Base-by-base conservation (phyloP, 2,888 invertebrate species). In the Plutella xylostella region DNA sequence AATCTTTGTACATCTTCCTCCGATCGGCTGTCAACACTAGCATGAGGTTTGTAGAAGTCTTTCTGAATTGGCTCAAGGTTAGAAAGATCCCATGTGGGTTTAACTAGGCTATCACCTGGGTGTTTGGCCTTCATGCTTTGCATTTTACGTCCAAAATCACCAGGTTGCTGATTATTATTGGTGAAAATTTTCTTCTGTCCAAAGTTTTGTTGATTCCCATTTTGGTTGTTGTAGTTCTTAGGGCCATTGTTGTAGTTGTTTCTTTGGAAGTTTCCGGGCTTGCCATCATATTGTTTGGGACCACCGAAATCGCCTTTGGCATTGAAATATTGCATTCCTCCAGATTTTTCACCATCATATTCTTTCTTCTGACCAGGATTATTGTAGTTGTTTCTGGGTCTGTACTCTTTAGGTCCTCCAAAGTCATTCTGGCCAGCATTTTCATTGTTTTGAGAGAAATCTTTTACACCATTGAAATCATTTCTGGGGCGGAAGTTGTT, bases 31-130 rank as follows among this genome's bases (percentile, higher is more conserved):
- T 89, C 78, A 30, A 90, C 89, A 73, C 91, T 89, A 39, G 88
- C 87, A 68, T 93, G 92, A 35, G 96, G 94, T 53, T 89, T 87
- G 69, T 97, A 97, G 64, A 98, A 94, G 72, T 97, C 92, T 82
- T 98, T 98, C 56, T 92, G 87, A 65, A 98, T 96, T 9, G 92
- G 91, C 56, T 91, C 89, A 52, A 98, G 80, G 50, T 86, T 85
- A 42, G 68, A 57, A 54, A 90, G 59, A 55, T 96, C 94, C 97
- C 97, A 98, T 54, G 88, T 88, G 4, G 96, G 96, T 61, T 93
- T 94, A 14, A 88, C 85, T 51, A 92, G 73, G 54, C 86, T 86
- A 52, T 90, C 89, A 43, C 91, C 91, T 11, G 91, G 91, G 65
- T 89, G 89, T 61, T 91, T 91, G 1, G 89, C 88, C 63, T 89